A percentile compares a stretch with the other conserved stretches of the same genome.
These are phyloP conservation scores for Naso thynnoides DNA, from an alignment of 2,797 vertebrate species.

Conservation along the genomic window DNA sequence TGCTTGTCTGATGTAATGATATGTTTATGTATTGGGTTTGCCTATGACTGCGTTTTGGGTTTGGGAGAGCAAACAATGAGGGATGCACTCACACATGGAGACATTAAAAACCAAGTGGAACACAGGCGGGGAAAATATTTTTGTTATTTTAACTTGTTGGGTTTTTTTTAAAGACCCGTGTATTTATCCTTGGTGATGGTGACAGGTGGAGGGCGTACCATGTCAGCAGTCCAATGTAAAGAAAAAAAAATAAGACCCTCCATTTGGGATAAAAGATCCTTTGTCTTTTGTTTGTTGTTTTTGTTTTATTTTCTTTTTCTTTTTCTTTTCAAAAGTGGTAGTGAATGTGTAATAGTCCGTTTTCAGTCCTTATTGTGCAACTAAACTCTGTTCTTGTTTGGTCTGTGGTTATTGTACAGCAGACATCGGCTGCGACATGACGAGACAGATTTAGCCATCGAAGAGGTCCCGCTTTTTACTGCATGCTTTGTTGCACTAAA, in stretches of 20 bases:
- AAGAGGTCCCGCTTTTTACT: constrained; percentile 56
- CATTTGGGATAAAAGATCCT: constrained; percentile 17
- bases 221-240: constrained; percentile 45
- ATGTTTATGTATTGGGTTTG: constrained; percentile 61
- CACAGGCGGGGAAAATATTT: constrained; percentile 37
- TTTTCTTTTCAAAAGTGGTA: constrained; percentile 52
- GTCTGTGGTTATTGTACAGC: constrained; percentile 60
- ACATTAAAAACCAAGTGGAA: constrained; percentile 31
- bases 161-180: constrained; percentile 29
- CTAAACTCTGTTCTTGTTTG: constrained; percentile 67
- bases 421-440: constrained; percentile 37
- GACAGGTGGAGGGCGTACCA: constrained; percentile 38
- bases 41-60: constrained; percentile 44
- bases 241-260: constrained; percentile 35
- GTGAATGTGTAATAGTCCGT: constrained; percentile 60
- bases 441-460: constrained; percentile 35
- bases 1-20: constrained; percentile 61
- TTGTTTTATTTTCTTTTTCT: constrained; percentile 55
- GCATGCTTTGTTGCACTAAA: constrained; percentile 69
- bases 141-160: constrained; percentile 21
- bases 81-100: constrained; percentile 35
- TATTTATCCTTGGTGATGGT: constrained; percentile 53
- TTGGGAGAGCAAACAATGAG: constrained; percentile 27
- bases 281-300: constrained; percentile 59
- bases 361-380: constrained; percentile 74